These are phyloP conservation scores for Meteorus colon DNA, from an alignment of 2,888 invertebrate genomes.

Conservation along the genomic window DNA sequence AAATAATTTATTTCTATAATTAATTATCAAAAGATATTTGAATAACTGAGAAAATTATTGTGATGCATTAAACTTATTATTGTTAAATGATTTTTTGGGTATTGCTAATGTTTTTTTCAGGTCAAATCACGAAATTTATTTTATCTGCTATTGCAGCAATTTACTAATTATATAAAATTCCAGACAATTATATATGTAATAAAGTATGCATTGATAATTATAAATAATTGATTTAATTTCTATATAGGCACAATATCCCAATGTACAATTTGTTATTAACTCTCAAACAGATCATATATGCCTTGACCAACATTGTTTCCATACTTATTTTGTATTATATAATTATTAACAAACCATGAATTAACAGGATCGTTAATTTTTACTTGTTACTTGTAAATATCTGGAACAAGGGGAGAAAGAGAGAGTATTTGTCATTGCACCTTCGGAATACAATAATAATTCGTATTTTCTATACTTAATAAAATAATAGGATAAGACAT, in stretches of 20 bases:
- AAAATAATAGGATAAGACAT: not conserved
- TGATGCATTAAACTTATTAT: not conserved
- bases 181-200: not conserved
- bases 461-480: not conserved
- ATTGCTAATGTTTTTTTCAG: not conserved
- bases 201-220: conserved; percentile 52
- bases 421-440: conserved; percentile 11
- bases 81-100: not conserved
- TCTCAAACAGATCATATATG: conserved; percentile 40
- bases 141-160: not conserved
- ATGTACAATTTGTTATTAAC: conserved; percentile 58
- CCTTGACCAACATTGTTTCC: conserved; percentile 36
- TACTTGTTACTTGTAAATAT: not conserved
- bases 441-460: not conserved
- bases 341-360: not conserved
- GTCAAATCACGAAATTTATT: conserved; percentile 29
- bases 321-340: not conserved
- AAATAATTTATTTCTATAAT: not conserved
- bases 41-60: not conserved
- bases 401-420: conserved; percentile 16
- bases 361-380: conserved; percentile 13
- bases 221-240: conserved; percentile 57
- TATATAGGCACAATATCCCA: conserved; percentile 64
- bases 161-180: not conserved
- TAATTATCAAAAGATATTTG: too few relatives aligned